Percentiles rank a stretch among this genome's conserved stretches.
Evolutionary conservation across 2,888 invertebrate species (phyloP).

Genomic region (Encarsia formosa): DNA sequence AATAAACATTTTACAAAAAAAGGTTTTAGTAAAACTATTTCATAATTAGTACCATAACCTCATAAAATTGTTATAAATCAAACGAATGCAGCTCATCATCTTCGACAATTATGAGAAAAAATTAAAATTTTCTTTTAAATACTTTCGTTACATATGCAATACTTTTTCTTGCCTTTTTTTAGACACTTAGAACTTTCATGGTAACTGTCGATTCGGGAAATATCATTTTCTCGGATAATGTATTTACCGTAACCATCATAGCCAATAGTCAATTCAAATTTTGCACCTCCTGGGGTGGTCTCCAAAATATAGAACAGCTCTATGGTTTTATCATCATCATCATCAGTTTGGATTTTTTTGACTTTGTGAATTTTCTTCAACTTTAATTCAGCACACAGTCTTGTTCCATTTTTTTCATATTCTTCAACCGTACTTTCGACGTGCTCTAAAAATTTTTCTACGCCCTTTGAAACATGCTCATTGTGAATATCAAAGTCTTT

Average conservation of each 20-base stretch:
- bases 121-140: too few relatives aligned
- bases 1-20: too few relatives aligned
- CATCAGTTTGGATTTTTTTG: constrained; percentile 52
- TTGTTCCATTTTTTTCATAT: constrained; percentile 38
- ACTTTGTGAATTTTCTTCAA: constrained; percentile 56
- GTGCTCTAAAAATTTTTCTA: constrained; percentile 52
- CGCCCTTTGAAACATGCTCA: constrained; percentile 55
- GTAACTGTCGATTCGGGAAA: constrained; percentile 44
- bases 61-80: too few relatives aligned
- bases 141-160: too few relatives aligned
- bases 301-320: constrained; percentile 67
- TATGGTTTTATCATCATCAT: constrained; percentile 49
- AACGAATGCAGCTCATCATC: too few relatives aligned
- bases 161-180: too few relatives aligned
- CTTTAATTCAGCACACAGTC: constrained; percentile 55
- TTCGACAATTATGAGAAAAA: too few relatives aligned
- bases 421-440: constrained; percentile 41
- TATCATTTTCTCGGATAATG: constrained; percentile 41
- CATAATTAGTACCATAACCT: too few relatives aligned
- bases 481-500: constrained; percentile 52
- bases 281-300: constrained; percentile 63
- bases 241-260: constrained; percentile 39
- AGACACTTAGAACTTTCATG: constrained; percentile 41
- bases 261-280: constrained; percentile 68
- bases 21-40: too few relatives aligned